phyloP scores from a whole-genome alignment of 2,888 invertebrate species.

The Cosmorhoe ocellata region DNA sequence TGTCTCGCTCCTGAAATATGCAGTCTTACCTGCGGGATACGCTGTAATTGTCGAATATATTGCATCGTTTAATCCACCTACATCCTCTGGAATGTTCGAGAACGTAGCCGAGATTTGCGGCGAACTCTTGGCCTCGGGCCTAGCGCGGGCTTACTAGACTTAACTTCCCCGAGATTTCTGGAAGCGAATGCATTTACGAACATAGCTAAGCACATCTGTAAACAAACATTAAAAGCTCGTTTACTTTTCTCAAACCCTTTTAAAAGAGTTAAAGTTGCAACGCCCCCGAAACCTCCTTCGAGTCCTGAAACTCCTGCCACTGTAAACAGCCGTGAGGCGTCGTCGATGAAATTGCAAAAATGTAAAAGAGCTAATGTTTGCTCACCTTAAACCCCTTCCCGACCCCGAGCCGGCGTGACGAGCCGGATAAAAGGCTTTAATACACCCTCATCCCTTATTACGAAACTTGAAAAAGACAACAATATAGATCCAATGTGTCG shows the following conservation, averaged over 20 bases:
- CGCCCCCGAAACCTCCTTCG: constrained; percentile 59
- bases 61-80: constrained; percentile 78
- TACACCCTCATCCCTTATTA: constrained; percentile 83
- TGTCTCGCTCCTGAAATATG: constrained; percentile 77
- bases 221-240: constrained; percentile 68
- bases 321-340: constrained; percentile 74
- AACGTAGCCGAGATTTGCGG: constrained; percentile 78
- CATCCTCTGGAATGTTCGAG: constrained; percentile 80
- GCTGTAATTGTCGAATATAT: constrained; percentile 78
- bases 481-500: constrained; percentile 82
- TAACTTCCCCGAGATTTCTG: constrained; percentile 60
- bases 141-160: constrained; percentile 64
- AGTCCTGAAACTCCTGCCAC: constrained; percentile 56
- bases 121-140: constrained; percentile 74
- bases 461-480: constrained; percentile 83
- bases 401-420: constrained; percentile 79
- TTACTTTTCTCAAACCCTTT: constrained; percentile 65
- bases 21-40: constrained; percentile 75
- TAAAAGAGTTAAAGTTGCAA: constrained; percentile 69
- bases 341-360: constrained; percentile 82
- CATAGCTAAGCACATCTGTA: constrained; percentile 51
- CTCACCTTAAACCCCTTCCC: constrained; percentile 81
- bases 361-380: constrained; percentile 83
- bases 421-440: constrained; percentile 83
- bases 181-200: constrained; percentile 47